A percentile compares a stretch with the other conserved stretches of the same genome.
phyloP scores from a whole-genome alignment of 2,113 vertebrate genomes.

The Melanerpes formicivorus region DNA sequence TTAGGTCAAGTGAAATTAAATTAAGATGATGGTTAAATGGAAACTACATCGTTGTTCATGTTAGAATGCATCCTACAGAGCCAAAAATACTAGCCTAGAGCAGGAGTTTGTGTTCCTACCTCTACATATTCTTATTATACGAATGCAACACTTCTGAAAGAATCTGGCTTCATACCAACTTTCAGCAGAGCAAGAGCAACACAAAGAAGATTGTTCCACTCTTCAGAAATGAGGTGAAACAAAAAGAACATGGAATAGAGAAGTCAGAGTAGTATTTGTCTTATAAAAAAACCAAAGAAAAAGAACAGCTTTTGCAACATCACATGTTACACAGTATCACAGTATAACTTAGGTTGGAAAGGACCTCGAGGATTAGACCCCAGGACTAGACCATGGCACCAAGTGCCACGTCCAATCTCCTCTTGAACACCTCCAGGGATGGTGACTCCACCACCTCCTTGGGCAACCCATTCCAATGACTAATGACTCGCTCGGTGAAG shows the following conservation, averaged over 20 bases:
- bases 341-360: no score
- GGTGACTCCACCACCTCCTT: no score
- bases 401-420: no score
- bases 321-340: not conserved
- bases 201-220: not conserved
- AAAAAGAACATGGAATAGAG: not conserved
- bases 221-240: not conserved
- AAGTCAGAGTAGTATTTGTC: not conserved
- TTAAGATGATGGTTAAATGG: not conserved
- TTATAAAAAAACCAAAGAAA: not conserved
- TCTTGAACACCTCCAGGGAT: no score
- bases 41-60: not conserved
- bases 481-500: no score
- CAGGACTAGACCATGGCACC: no score
- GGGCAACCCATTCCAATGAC: no score
- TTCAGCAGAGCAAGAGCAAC: not conserved
- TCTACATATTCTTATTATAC: not conserved
- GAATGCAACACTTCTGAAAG: not conserved
- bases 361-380: no score
- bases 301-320: not conserved
- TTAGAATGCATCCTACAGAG: not conserved
- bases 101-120: not conserved
- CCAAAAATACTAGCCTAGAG: not conserved
- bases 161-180: not conserved
- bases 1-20: constrained; percentile 2